Evolutionary conservation across 2,113 vertebrate genomes (phyloP).

Genomic region (Pseudolaguvia tuberculata): DNA sequence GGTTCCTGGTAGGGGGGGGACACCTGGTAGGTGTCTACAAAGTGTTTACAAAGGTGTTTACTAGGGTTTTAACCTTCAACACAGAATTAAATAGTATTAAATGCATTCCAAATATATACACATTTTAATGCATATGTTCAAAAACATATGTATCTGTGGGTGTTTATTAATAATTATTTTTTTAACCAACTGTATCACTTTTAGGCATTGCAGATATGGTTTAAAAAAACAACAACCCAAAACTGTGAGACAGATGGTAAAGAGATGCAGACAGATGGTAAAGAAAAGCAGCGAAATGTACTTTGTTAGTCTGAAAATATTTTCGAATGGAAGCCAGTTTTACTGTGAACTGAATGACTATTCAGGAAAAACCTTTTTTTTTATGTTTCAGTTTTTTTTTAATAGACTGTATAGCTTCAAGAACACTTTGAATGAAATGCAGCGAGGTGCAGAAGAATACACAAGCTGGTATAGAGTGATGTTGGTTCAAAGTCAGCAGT

Average conservation of each 20-base stretch:
- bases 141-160: neutral
- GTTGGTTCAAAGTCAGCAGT: neutral
- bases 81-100: neutral
- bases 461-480: neutral
- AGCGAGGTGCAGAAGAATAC: neutral
- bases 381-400: neutral
- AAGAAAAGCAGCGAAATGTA: conserved; percentile 16
- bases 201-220: neutral
- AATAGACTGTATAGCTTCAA: neutral
- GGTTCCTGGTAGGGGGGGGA: too few species aligned
- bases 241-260: conserved; percentile 7
- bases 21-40: too few species aligned
- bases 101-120: neutral
- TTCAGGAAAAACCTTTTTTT: neutral
- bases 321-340: neutral
- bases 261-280: conserved; percentile 1
- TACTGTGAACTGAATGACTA: neutral
- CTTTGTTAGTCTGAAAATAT: conserved; percentile 8
- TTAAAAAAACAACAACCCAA: neutral
- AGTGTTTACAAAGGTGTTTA: neutral
- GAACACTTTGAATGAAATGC: neutral
- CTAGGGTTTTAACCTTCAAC: neutral
- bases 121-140: neutral
- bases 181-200: neutral
- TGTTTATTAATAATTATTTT: neutral